Conservation (phyloP, 2,113 vertebrate genomes). For the Pteruthius melanotis region DNA sequence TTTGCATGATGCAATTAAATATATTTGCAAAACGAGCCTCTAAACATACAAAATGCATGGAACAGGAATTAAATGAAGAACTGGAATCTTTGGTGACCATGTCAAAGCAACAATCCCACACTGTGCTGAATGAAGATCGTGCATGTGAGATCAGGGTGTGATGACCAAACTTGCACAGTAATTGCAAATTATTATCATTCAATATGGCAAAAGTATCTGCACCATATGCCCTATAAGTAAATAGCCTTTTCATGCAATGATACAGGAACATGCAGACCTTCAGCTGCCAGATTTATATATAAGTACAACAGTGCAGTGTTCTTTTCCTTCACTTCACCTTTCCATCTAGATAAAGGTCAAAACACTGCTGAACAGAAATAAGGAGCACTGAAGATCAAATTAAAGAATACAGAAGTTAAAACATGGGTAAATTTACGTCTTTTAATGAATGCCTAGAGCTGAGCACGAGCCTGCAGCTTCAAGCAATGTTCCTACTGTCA, state of each 20-base stretch:
- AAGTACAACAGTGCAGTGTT: neutral
- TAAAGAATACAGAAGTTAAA: constrained; percentile 42
- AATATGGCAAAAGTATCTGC: neutral
- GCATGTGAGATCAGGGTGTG: neutral
- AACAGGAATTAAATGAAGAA: neutral
- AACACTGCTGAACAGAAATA: constrained; percentile 22
- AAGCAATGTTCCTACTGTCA: neutral
- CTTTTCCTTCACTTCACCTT: constrained; percentile 25
- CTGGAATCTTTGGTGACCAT: neutral
- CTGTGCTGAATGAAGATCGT: neutral
- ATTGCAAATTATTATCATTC: neutral
- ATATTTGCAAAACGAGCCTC: neutral
- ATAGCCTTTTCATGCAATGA: neutral
- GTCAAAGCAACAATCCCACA: neutral
- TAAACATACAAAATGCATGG: neutral
- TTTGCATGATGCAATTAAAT: neutral
- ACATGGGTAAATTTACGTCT: neutral
- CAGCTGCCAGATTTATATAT: neutral
- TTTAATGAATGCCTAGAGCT: neutral
- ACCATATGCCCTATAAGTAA: neutral
- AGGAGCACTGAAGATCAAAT: neutral
- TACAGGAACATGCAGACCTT: neutral
- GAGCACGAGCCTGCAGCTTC: neutral
- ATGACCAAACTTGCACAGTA: neutral
- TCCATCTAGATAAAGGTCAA: constrained; percentile 15